Conservation (phyloP, 1,140 invertebrate species). For the Probaryconus sp. region DNA sequence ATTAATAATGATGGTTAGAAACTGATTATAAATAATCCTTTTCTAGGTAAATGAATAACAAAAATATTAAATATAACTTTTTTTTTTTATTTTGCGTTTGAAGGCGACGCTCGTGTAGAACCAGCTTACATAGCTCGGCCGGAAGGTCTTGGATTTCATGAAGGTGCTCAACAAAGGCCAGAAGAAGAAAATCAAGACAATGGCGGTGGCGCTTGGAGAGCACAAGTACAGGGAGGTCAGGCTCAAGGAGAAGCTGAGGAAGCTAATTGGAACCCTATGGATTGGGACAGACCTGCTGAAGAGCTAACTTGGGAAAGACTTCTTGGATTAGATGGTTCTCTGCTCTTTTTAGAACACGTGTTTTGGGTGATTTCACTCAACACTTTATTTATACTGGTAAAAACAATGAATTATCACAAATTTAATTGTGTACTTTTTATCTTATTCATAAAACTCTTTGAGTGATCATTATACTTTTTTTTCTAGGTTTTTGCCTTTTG, state of each 20-base stretch:
- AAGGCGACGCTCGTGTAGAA: background rate
- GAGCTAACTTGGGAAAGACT: slow-evolving; percentile 98
- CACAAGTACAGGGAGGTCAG: slow-evolving; percentile 72
- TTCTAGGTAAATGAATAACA: too few relatives aligned
- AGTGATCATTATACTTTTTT: background rate
- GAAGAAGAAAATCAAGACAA: slow-evolving; percentile 61
- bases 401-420: background rate
- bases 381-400: slow-evolving; percentile 93
- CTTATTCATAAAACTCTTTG: background rate
- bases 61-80: too few relatives aligned
- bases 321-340: slow-evolving; percentile 96
- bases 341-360: slow-evolving; percentile 98
- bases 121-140: background rate
- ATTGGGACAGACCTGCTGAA: slow-evolving; percentile 98
- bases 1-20: slow-evolving; percentile 62
- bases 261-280: slow-evolving; percentile 98
- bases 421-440: slow-evolving; percentile 17
- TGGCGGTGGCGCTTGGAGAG: slow-evolving; percentile 70
- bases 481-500: slow-evolving; percentile 92
- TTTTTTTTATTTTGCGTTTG: too few relatives aligned
- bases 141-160: slow-evolving; percentile 7
- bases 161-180: slow-evolving; percentile 27
- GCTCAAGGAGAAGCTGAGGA: slow-evolving; percentile 85
- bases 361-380: slow-evolving; percentile 99
- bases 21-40: slow-evolving; percentile 11